phyloP scores from a whole-genome alignment of 2,113 vertebrate species.

The Buteo buteo region DNA sequence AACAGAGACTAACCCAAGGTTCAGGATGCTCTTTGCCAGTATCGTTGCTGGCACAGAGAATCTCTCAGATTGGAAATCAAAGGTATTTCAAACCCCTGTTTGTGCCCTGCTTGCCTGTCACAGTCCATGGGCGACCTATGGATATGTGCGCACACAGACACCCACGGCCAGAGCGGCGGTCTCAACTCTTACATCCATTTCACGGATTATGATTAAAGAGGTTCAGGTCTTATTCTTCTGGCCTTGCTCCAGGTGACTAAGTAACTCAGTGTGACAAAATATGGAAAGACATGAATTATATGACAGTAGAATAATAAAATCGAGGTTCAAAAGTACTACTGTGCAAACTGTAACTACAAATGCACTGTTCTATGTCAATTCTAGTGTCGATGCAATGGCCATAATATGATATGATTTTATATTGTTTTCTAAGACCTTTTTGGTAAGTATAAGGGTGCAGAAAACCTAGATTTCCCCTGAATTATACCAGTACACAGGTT shows the following conservation, averaged over 20 bases:
- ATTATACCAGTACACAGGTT: not conserved
- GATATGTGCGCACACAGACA: not conserved
- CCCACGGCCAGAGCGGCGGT: not conserved
- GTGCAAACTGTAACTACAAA: not conserved
- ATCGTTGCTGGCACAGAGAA: not conserved
- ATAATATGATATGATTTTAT: not conserved
- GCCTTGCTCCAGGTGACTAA: not conserved
- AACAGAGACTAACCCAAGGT: not conserved
- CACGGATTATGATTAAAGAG: not conserved
- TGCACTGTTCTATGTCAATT: not conserved
- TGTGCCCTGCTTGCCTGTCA: not conserved
- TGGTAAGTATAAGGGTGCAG: not conserved
- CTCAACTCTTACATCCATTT: not conserved
- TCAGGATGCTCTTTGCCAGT: not conserved
- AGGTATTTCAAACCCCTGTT: not conserved
- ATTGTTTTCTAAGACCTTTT: not conserved
- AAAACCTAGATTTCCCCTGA: not conserved
- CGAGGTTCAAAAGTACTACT: not conserved
- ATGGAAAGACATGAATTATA: not conserved
- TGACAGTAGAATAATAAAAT: not conserved
- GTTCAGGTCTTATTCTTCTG: not conserved
- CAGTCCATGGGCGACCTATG: not conserved
- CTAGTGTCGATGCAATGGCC: not conserved
- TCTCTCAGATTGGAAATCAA: not conserved
- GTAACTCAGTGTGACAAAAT: not conserved